Percentiles rank a stretch among this genome's conserved stretches.
These are phyloP conservation scores for Brachionus manjavacas DNA, from an alignment of 1,140 invertebrate species.

Conservation along the genomic window DNA sequence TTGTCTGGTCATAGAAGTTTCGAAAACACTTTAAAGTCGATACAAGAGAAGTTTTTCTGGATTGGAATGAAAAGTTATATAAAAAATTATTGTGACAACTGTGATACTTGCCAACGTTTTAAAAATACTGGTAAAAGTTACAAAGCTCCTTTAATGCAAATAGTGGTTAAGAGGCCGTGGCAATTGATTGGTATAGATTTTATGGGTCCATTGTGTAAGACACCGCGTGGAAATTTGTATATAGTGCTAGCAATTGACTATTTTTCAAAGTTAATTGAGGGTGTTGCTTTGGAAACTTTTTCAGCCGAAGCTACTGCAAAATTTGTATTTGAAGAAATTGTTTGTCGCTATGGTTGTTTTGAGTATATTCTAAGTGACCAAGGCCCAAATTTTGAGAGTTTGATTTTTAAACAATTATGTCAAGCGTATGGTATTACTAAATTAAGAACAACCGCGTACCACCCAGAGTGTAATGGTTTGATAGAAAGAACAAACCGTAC, in stretches of 20 bases:
- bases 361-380: neutral
- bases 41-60: no score
- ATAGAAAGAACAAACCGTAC: slow-evolving; percentile 40
- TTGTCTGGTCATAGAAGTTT: no score
- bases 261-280: slow-evolving; percentile 49
- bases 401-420: slow-evolving; percentile 34
- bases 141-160: neutral
- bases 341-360: neutral
- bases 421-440: slow-evolving; percentile 40
- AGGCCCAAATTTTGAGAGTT: neutral
- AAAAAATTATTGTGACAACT: no score
- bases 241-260: slow-evolving; percentile 48
- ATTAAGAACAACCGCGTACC: neutral
- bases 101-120: no score
- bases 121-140: no score
- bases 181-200: slow-evolving; percentile 47
- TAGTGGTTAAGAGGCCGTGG: neutral
- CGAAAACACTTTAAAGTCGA: no score
- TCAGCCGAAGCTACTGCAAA: neutral
- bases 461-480: neutral
- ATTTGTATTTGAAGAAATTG: neutral
- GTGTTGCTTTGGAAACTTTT: slow-evolving; percentile 45
- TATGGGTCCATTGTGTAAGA: slow-evolving; percentile 46
- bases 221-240: slow-evolving; percentile 46
- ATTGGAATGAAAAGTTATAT: no score